Evolutionary conservation across 2,888 invertebrate genomes (phyloP).

Genomic region (Euzophera pinguis): DNA sequence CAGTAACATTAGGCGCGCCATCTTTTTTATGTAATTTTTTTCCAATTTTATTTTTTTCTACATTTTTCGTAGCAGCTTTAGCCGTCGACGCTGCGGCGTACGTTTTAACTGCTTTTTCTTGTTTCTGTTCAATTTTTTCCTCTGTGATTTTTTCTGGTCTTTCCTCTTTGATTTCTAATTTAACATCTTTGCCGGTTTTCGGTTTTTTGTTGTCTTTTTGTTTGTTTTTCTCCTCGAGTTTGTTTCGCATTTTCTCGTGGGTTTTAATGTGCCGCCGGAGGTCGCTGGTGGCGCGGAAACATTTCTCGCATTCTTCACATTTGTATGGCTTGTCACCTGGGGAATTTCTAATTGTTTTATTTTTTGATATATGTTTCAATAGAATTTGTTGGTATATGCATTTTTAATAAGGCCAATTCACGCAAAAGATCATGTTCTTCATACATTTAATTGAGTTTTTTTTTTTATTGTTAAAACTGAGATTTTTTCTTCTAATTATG

Average conservation of each 20-base stretch:
- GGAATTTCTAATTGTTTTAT: slow-evolving; percentile 9
- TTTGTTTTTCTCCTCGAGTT: slow-evolving; percentile 35
- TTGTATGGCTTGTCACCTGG: slow-evolving; percentile 88
- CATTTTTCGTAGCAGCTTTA: slow-evolving; percentile 23
- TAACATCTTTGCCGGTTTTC: slow-evolving; percentile 5
- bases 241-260: slow-evolving; percentile 73
- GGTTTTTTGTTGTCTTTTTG: slow-evolving; percentile 1
- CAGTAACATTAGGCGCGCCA: slow-evolving; percentile 57
- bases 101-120: neutral
- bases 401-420: no score
- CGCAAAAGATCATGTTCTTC: no score
- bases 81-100: slow-evolving; percentile 18
- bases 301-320: slow-evolving; percentile 87
- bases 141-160: slow-evolving; percentile 23
- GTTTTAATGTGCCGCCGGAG: slow-evolving; percentile 89
- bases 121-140: slow-evolving; percentile 11
- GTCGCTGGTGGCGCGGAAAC: slow-evolving; percentile 90
- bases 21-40: slow-evolving; percentile 31
- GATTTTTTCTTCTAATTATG: no score
- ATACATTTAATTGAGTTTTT: no score
- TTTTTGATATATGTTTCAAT: no score
- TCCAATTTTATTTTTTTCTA: slow-evolving; percentile 26
- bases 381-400: no score
- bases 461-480: no score
- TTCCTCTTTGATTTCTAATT: slow-evolving; percentile 19